Base-by-base conservation (phyloP, 2,113 vertebrate genomes). In the Tupaia tana region DNA sequence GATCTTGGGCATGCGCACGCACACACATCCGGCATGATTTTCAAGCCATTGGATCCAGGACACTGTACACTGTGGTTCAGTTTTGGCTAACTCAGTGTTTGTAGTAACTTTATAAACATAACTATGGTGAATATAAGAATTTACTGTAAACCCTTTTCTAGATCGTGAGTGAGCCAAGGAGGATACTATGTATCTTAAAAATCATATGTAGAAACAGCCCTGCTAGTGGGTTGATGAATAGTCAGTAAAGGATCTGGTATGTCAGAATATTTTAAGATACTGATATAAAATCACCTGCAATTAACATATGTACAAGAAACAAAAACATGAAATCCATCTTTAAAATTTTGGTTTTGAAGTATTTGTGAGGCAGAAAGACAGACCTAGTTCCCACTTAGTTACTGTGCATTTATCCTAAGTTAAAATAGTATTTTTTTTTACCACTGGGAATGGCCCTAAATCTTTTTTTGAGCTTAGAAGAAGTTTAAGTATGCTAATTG, bases 351-450 rank as follows among this genome's bases (percentile, higher is more conserved):
- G 31, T 80, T 89, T 85, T 90, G 54, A 81, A 87, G 70, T 64
- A 12, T 93, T 90, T 80, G 24, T 6, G 27, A 93, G 52, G 74
- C 91, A 95, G 56, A 95, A 93, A 56, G 19, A 63, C 54, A 31
- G 90, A 90, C 77, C 63, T 12, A 54, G 29, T 83, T 82, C 25
- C 34, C 34, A 64, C 63, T 91, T 87, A 82, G 22, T 93, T 75
- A 58, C 63, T 27, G 58, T 54, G 5, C 64, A 59, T 91, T 66
- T 90, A 63, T 75, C 29, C 13, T 75, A 93, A 80, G 15, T 90
- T 77, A 75, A 67, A 69, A 19, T 15, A 91, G 31, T 87, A 54
- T 52, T 78, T 83, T 93, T 83, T 93, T 92, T 96, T 94, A 91
- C 69, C 11, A 24, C 8, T 54, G 71, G 70, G 20, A 66, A 56